Conservation (phyloP, 2,113 vertebrate species). For the Notechis scutatus region DNA sequence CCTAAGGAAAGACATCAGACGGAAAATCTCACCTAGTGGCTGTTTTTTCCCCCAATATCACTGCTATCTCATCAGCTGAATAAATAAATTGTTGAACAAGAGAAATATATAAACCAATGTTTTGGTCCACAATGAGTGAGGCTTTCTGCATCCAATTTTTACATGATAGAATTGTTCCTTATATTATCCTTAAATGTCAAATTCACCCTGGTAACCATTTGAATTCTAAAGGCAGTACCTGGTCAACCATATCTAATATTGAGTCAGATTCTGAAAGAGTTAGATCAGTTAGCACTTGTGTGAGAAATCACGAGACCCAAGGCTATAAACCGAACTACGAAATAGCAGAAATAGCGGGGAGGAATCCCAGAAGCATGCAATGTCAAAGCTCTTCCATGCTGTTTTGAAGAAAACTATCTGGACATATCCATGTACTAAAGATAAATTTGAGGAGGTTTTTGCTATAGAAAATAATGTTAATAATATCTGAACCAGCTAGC, state of each 20-base stretch:
- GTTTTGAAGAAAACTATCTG: background rate
- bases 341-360: background rate
- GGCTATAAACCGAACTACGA: background rate
- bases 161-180: background rate
- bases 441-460: background rate
- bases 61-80: background rate
- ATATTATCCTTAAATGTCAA: background rate
- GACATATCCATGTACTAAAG: background rate
- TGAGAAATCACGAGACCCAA: background rate
- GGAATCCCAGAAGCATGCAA: background rate
- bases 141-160: background rate
- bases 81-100: background rate
- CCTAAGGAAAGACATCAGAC: background rate
- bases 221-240: background rate
- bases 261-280: background rate
- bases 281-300: background rate
- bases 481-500: background rate
- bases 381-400: background rate
- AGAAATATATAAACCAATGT: background rate
- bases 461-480: background rate
- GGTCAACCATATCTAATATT: background rate
- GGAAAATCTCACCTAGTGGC: background rate
- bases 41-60: background rate
- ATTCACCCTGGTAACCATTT: background rate
- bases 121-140: background rate